Percentiles rank a stretch among this genome's conserved stretches.
These are phyloP conservation scores for Meganola albula DNA, from an alignment of 2,888 invertebrate species.

Conservation along the genomic window DNA sequence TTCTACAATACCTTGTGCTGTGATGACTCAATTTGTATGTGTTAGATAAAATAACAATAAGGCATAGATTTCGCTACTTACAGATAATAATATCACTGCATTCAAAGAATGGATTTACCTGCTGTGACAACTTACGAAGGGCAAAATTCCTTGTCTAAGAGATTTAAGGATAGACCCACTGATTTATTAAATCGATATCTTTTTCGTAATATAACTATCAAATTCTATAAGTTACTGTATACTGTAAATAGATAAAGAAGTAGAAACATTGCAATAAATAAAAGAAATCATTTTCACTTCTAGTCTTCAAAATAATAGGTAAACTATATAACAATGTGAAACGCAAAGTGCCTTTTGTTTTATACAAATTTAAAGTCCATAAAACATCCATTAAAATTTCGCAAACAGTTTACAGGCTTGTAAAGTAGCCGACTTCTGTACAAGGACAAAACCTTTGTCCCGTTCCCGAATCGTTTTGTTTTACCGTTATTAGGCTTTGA, in stretches of 20 bases:
- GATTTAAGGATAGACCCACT: too few relatives aligned
- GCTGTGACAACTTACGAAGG: slow-evolving; percentile 20
- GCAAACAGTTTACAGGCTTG: slow-evolving; percentile 57
- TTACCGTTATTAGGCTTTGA: slow-evolving; percentile 58
- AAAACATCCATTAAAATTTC: slow-evolving; percentile 49
- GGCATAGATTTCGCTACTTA: not conserved
- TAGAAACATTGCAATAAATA: too few relatives aligned
- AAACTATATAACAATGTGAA: too few relatives aligned
- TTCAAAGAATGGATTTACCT: slow-evolving; percentile 12
- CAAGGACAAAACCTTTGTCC: slow-evolving; percentile 48
- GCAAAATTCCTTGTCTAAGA: too few relatives aligned
- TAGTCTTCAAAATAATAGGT: too few relatives aligned
- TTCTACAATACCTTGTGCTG: not conserved
- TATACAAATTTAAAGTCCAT: slow-evolving; percentile 31
- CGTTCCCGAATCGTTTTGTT: slow-evolving; percentile 42
- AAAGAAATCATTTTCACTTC: too few relatives aligned
- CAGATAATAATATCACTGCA: not conserved
- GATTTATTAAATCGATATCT: too few relatives aligned
- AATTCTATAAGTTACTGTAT: too few relatives aligned
- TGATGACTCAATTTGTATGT: slow-evolving; percentile 16
- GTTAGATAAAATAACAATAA: slow-evolving; percentile 5
- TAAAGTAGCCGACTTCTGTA: slow-evolving; percentile 59
- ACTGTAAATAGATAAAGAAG: too few relatives aligned
- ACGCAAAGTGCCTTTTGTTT: slow-evolving; percentile 15
- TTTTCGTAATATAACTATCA: too few relatives aligned